A percentile compares a stretch with the other conserved stretches of the same genome.
Evolutionary conservation across 2,888 invertebrate genomes (phyloP).

Genomic region (Parelbella ahira): DNA sequence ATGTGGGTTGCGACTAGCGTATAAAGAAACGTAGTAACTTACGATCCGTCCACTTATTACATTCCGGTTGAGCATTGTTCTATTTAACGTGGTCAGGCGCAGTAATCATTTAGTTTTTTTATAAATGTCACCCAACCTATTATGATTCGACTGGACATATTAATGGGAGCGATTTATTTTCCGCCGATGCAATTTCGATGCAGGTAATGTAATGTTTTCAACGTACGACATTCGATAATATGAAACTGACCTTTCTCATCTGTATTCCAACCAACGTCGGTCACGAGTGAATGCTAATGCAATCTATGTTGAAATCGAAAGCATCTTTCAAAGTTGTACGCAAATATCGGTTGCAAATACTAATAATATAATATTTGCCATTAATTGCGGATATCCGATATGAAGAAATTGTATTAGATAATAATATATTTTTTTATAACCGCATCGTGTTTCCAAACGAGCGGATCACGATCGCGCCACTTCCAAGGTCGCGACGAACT

Average conservation of each 20-base stretch:
- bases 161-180: conserved; percentile 19
- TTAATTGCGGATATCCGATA: conserved; percentile 54
- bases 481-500: conserved; percentile 46
- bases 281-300: conserved; percentile 40
- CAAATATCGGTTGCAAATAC: neutral
- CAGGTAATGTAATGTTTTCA: neutral
- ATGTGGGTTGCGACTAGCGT: conserved; percentile 53
- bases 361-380: conserved; percentile 25
- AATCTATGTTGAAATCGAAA: conserved; percentile 46
- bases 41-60: conserved; percentile 21
- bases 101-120: neutral
- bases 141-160: conserved; percentile 21
- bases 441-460: conserved; percentile 8
- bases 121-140: conserved; percentile 38
- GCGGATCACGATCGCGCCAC: conserved; percentile 36
- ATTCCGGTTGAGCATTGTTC: conserved; percentile 24
- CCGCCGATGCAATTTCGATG: conserved; percentile 12
- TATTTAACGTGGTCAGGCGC: conserved; percentile 2
- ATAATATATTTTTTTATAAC: conserved; percentile 33
- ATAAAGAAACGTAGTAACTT: conserved; percentile 51
- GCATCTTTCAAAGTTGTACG: conserved; percentile 34
- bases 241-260: conserved; percentile 42
- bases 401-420: conserved; percentile 35
- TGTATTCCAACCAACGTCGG: conserved; percentile 38
- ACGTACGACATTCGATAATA: conserved; percentile 31